Percentiles rank a stretch among this genome's conserved stretches.
These are phyloP conservation scores for Cryptoblepharus egeriae DNA, from an alignment of 2,797 vertebrate species.

Conservation along the genomic window DNA sequence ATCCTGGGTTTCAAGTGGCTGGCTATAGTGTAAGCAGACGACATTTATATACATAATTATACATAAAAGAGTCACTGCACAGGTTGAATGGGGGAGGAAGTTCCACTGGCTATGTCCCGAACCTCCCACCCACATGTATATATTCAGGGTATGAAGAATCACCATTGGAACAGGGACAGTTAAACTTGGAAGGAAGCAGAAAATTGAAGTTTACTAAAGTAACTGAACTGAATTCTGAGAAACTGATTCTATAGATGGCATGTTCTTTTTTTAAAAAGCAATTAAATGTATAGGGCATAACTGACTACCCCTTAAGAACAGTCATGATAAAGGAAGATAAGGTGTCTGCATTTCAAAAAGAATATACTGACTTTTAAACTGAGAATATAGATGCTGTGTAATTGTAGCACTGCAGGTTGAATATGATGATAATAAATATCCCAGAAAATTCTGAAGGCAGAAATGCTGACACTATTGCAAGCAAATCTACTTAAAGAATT, in stretches of 20 bases:
- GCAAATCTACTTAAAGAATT: conserved; percentile 44
- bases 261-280: neutral
- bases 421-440: conserved; percentile 35
- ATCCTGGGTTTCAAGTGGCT: neutral
- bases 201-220: neutral
- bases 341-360: neutral
- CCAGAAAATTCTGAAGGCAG: conserved; percentile 23
- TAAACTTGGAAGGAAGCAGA: neutral
- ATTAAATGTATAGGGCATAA: conserved; percentile 1
- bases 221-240: neutral
- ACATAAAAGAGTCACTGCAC: too few relatives aligned
- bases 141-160: neutral
- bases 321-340: neutral
- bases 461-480: conserved; percentile 30
- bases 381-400: conserved; percentile 15
- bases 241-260: neutral
- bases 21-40: neutral
- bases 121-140: too few relatives aligned
- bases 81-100: neutral
- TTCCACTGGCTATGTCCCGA: neutral
- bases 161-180: neutral
- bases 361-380: conserved; percentile 19
- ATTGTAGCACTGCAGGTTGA: neutral
- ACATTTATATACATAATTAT: neutral
- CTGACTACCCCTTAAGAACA: neutral